Percentiles rank a stretch among this genome's conserved stretches.
Evolutionary conservation across 2,797 vertebrate genomes (phyloP).

Genomic region (Telmatherina bonti): DNA sequence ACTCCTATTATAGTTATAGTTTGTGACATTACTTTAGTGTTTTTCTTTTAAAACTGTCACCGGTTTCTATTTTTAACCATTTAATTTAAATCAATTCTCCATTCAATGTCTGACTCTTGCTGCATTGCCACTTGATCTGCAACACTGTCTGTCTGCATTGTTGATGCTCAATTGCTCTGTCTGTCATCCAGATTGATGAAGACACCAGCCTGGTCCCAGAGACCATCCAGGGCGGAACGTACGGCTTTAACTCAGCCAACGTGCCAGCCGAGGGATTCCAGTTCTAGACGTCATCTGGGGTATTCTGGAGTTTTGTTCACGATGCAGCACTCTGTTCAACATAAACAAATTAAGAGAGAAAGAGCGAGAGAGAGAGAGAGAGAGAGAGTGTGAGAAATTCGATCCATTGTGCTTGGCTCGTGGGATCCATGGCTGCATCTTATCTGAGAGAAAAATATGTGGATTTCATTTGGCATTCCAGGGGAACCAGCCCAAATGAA

Average conservation of each 20-base stretch:
- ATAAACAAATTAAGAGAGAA: slow-evolving; percentile 86
- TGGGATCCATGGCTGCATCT: slow-evolving; percentile 99
- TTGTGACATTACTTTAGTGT: not conserved
- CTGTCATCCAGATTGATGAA: slow-evolving; percentile 91
- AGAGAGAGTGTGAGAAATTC: slow-evolving; percentile 92
- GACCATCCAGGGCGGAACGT: slow-evolving; percentile 97
- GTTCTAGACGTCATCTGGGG: slow-evolving; percentile 91
- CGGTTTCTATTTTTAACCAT: not conserved
- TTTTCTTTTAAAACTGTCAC: not conserved
- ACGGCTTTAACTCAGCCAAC: slow-evolving; percentile 98
- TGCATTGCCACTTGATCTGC: not conserved
- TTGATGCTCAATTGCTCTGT: not conserved
- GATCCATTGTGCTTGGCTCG: slow-evolving; percentile 99
- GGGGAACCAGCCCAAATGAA: slow-evolving; percentile 96
- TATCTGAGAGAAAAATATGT: slow-evolving; percentile 97
- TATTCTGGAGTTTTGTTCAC: slow-evolving; percentile 93
- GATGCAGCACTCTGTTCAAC: slow-evolving; percentile 98
- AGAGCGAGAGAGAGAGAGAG: slow-evolving; percentile 76
- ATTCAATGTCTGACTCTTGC: not conserved
- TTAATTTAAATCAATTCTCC: not conserved
- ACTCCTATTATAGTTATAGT: not conserved
- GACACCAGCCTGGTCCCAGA: slow-evolving; percentile 98
- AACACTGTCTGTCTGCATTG: not conserved
- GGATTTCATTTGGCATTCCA: slow-evolving; percentile 98
- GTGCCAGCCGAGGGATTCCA: slow-evolving; percentile 99